Evolutionary conservation across 2,113 vertebrate genomes (phyloP).

Genomic region (Carettochelys insculpta): DNA sequence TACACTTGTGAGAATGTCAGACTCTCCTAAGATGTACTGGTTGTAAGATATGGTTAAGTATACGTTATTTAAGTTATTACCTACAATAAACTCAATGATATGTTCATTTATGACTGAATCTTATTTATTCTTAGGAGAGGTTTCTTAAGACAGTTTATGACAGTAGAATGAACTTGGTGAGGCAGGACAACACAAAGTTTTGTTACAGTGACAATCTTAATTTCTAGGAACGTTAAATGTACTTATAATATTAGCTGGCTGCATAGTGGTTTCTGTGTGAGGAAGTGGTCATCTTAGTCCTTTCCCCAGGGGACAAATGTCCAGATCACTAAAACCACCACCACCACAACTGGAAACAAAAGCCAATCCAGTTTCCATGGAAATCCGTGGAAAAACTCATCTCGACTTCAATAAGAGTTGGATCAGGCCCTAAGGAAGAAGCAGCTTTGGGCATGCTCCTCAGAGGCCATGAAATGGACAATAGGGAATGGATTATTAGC

Average conservation of each 20-base stretch:
- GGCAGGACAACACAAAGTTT: neutral
- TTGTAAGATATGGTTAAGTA: neutral
- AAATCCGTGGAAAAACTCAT: neutral
- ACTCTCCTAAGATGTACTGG: conserved; percentile 18
- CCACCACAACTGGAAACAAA: neutral
- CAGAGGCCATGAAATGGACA: neutral
- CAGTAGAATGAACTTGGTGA: conserved; percentile 20
- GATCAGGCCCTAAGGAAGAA: neutral
- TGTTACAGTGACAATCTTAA: neutral
- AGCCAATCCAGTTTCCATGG: neutral
- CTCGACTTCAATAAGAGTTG: neutral
- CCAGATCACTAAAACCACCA: neutral
- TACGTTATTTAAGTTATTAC: conserved; percentile 37
- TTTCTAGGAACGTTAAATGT: neutral
- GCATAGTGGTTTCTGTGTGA: neutral
- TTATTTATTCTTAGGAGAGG: conserved; percentile 55
- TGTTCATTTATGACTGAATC: conserved; percentile 68
- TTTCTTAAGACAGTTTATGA: conserved; percentile 17
- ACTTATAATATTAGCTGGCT: neutral
- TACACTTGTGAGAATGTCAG: conserved; percentile 55
- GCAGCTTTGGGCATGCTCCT: neutral
- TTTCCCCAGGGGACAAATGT: neutral
- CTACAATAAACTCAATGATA: conserved; percentile 69
- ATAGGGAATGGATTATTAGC: neutral
- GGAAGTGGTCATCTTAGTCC: neutral